Conservation (phyloP, 2,113 vertebrate species). For the Pygoscelis antarcticus region DNA sequence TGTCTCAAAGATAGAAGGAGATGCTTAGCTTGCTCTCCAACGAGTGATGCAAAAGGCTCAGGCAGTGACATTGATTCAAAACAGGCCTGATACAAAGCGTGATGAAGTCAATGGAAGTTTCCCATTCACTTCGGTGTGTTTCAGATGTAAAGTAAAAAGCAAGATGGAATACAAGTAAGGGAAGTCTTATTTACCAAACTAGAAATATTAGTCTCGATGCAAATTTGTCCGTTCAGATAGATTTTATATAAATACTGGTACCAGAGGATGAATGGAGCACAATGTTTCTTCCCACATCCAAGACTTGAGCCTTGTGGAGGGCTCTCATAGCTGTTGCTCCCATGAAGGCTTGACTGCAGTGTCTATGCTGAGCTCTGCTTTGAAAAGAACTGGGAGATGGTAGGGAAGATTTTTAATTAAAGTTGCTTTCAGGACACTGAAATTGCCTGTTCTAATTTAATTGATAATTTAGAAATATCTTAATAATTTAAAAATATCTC, state of each 20-base stretch:
- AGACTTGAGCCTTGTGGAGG: background rate
- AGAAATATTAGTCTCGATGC: background rate
- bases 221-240: background rate
- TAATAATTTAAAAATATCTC: background rate
- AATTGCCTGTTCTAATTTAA: background rate
- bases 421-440: background rate
- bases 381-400: background rate
- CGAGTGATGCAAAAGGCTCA: background rate
- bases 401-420: background rate
- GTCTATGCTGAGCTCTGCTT: background rate
- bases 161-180: background rate
- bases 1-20: background rate
- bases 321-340: background rate
- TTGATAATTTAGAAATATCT: background rate
- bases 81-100: background rate
- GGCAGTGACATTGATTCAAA: background rate
- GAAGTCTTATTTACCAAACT: background rate
- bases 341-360: background rate
- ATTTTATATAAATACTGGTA: background rate
- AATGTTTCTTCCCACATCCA: background rate
- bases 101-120: background rate
- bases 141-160: background rate
- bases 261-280: background rate
- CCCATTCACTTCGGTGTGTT: background rate
- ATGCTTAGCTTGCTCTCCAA: background rate